A percentile compares a stretch with the other conserved stretches of the same genome.
Evolutionary conservation across 2,113 vertebrate genomes (phyloP).

Genomic region (Catharus bicknelli): DNA sequence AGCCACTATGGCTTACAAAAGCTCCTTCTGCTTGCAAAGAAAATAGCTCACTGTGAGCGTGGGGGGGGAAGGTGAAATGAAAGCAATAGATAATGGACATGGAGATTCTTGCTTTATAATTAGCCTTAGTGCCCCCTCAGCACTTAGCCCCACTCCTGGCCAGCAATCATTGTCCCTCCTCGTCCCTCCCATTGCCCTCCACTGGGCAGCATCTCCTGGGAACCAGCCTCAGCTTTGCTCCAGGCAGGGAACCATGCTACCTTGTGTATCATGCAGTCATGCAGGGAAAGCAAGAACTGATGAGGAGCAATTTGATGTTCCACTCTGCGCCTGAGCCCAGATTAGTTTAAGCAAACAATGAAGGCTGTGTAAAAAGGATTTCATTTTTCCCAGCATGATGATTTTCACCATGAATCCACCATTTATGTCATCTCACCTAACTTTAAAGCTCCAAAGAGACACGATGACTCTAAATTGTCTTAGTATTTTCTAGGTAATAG

Average conservation of each 20-base stretch:
- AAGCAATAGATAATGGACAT: not conserved
- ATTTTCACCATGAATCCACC: not conserved
- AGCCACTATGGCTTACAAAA: not conserved
- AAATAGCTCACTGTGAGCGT: accelerated
- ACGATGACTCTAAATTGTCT: not conserved
- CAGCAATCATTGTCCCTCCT: not conserved
- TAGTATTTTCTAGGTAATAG: not conserved
- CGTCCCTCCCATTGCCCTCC: accelerated
- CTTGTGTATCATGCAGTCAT: accelerated
- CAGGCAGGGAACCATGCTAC: accelerated
- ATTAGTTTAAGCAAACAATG: not conserved
- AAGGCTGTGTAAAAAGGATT: not conserved
- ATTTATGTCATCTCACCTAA: not conserved
- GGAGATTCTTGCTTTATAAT: not conserved
- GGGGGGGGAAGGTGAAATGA: not conserved
- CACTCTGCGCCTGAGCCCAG: not conserved
- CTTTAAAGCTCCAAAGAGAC: not conserved
- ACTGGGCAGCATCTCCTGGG: not conserved
- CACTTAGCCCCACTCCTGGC: not conserved
- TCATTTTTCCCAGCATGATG: not conserved
- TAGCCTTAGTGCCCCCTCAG: not conserved
- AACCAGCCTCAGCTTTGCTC: not conserved
- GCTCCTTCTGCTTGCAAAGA: not conserved
- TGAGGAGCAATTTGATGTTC: not conserved
- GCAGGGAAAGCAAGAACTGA: not conserved